These are phyloP conservation scores for Lasioglossum calceatum DNA, from an alignment of 2,888 invertebrate genomes.

Conservation along the genomic window DNA sequence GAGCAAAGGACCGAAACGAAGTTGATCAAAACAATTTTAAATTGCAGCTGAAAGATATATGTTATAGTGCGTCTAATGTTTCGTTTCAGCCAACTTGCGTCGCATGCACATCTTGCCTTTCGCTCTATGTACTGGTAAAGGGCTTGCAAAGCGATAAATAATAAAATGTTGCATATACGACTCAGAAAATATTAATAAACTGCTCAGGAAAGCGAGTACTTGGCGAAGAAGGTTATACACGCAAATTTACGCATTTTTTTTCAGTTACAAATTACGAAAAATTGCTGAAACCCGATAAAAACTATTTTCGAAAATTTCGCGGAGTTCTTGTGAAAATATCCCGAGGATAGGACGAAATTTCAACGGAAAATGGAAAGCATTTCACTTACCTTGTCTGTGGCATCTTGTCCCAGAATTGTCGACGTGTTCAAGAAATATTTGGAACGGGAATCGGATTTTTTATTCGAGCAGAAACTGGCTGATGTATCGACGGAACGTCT, in stretches of 20 bases:
- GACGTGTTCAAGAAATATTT: constrained; percentile 72
- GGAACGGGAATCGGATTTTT: constrained; percentile 41
- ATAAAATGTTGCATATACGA: not conserved
- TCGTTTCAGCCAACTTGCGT: not conserved
- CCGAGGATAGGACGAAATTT: constrained; percentile 31
- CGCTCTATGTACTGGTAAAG: not conserved
- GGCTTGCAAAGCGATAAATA: not conserved
- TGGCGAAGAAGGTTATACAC: constrained; percentile 70
- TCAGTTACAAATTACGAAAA: not conserved
- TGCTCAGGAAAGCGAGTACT: not conserved
- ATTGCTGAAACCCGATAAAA: constrained; percentile 6
- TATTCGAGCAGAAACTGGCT: constrained; percentile 23
- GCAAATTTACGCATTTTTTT: constrained; percentile 42
- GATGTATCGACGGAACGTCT: constrained; percentile 21
- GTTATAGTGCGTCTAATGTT: constrained; percentile 31
- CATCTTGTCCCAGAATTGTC: constrained; percentile 78
- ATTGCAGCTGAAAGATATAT: not conserved
- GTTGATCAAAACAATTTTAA: not conserved
- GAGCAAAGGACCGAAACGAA: not conserved
- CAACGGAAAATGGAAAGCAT: constrained; percentile 60
- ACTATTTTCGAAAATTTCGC: not conserved
- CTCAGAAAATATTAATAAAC: constrained; percentile 16
- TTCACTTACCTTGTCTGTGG: constrained; percentile 82
- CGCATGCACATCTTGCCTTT: not conserved
- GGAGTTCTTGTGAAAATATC: constrained; percentile 8